A percentile compares a stretch with the other conserved stretches of the same genome.
phyloP scores from a whole-genome alignment of 1,140 invertebrate species.

The Halictus rubicundus region DNA sequence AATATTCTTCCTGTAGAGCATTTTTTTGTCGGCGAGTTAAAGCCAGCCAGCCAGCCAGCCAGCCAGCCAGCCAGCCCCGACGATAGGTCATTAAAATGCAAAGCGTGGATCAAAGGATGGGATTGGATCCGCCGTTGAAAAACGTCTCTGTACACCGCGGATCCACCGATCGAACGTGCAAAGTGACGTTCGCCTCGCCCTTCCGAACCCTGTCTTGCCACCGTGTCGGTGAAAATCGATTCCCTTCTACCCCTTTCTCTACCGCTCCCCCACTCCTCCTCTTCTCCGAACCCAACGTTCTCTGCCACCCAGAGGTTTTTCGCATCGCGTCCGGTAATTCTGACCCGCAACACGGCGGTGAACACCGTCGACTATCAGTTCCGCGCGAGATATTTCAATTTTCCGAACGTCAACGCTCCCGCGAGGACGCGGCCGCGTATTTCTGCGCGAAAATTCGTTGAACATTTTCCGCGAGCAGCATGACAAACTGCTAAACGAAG shows the following conservation, averaged over 20 bases:
- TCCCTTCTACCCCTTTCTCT: background rate
- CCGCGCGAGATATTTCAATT: constrained; percentile 7
- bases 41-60: constrained; percentile 18
- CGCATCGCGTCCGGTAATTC: background rate
- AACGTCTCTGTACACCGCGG: constrained; percentile 40
- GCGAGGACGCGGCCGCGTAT: background rate
- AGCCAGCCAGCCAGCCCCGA: constrained; percentile 37
- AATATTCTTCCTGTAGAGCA: constrained; percentile 37
- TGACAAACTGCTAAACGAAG: background rate
- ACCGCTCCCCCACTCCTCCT: background rate
- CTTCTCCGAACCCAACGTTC: no score
- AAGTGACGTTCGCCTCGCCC: constrained; percentile 25
- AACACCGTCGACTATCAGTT: background rate
- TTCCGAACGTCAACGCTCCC: background rate
- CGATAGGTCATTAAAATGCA: constrained; percentile 67
- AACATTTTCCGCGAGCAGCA: background rate
- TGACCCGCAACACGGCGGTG: background rate
- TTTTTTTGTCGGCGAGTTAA: constrained; percentile 1
- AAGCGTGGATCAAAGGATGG: constrained; percentile 64
- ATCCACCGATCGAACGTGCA: constrained; percentile 48
- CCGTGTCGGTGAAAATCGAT: background rate
- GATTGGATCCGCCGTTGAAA: constrained; percentile 47
- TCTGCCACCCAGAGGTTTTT: no score
- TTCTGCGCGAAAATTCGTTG: background rate
- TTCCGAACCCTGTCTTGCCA: background rate